Conservation (phyloP, 2,888 invertebrate species). For the Trichopoda pennipes region DNA sequence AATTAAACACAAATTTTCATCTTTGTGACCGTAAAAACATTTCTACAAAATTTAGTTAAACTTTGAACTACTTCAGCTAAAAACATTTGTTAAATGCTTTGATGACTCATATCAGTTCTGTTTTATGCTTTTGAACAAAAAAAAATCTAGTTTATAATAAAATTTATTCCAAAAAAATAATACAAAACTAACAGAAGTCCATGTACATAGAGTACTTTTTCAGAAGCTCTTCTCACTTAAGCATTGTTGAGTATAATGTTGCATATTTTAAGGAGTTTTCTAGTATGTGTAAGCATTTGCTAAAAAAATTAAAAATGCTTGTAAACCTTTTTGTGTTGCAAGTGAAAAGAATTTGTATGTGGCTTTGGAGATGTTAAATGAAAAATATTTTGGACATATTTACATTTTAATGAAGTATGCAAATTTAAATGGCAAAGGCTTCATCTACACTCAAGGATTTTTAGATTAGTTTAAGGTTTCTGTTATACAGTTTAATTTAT, state of each 20-base stretch:
- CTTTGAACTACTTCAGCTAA: no score
- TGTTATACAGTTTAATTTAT: background rate
- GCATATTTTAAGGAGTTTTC: slow-evolving; percentile 6
- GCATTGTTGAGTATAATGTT: slow-evolving; percentile 18
- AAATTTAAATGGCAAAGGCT: background rate
- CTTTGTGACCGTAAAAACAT: no score
- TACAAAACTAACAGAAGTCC: background rate
- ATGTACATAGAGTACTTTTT: background rate
- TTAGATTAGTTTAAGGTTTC: background rate
- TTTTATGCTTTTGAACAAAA: no score
- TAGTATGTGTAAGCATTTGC: background rate
- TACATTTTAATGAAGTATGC: background rate
- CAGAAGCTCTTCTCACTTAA: slow-evolving; percentile 1
- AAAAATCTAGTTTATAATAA: no score
- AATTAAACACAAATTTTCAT: no score
- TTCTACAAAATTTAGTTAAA: no score
- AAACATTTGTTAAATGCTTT: no score
- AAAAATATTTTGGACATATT: background rate
- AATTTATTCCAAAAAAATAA: background rate
- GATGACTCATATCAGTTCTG: no score
- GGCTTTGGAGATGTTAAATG: background rate
- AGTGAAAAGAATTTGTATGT: slow-evolving; percentile 2
- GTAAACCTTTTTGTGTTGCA: background rate
- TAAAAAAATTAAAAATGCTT: background rate
- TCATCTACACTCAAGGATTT: background rate